phyloP scores from a whole-genome alignment of 2,888 invertebrate species.

The Leptinotarsa haldemani region DNA sequence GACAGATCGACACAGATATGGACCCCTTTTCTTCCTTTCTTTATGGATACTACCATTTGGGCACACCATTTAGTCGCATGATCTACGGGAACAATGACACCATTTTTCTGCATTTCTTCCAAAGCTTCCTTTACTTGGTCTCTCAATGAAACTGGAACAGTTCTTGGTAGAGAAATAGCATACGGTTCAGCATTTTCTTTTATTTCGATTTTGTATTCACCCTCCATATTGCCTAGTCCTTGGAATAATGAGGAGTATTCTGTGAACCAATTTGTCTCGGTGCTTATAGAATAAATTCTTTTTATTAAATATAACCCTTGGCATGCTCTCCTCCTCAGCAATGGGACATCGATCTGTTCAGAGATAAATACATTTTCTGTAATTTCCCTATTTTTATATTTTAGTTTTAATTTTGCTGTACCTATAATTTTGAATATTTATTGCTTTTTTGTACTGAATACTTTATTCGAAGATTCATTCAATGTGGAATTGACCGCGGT shows the following conservation, averaged over 20 bases:
- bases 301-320: slow-evolving; percentile 13
- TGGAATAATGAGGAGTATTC: slow-evolving; percentile 70
- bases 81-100: slow-evolving; percentile 30
- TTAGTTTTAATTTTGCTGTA: neutral
- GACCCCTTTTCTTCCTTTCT: slow-evolving; percentile 20
- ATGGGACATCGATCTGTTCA: neutral
- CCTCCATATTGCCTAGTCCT: slow-evolving; percentile 76
- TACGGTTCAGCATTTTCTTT: slow-evolving; percentile 25
- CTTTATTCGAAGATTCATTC: neutral
- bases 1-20: slow-evolving; percentile 33
- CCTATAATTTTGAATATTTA: neutral
- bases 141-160: slow-evolving; percentile 30
- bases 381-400: neutral
- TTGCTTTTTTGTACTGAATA: neutral
- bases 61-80: slow-evolving; percentile 34
- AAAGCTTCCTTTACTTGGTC: slow-evolving; percentile 25
- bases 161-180: slow-evolving; percentile 28
- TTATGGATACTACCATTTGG: slow-evolving; percentile 26
- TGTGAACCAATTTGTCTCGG: slow-evolving; percentile 29
- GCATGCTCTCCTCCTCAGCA: slow-evolving; percentile 25
- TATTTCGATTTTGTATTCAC: slow-evolving; percentile 29
- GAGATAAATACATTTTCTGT: slow-evolving; percentile 47
- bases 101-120: slow-evolving; percentile 27
- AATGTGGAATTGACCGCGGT: too few species aligned
- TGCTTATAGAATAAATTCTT: slow-evolving; percentile 25